Conservation (phyloP, 2,888 invertebrate species). For the Synergus laeviventris region DNA sequence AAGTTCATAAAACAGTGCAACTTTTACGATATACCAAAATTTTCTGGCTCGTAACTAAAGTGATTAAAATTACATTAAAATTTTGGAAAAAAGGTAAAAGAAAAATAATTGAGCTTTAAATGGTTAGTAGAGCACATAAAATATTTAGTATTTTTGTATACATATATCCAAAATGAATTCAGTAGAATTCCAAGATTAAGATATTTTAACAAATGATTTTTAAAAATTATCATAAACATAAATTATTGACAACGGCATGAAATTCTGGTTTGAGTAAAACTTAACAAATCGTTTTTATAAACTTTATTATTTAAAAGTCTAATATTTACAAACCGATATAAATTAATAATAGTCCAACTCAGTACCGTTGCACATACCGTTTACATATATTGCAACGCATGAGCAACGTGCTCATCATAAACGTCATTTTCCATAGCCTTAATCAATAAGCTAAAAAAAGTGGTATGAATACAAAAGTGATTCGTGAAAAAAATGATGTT, state of each 20-base stretch:
- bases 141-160: too few relatives aligned
- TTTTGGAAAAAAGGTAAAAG: neutral
- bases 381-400: conserved; percentile 51
- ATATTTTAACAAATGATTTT: too few relatives aligned
- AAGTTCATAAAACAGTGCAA: neutral
- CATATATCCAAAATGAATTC: too few relatives aligned
- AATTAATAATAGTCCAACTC: conserved; percentile 71
- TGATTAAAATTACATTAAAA: neutral
- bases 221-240: too few relatives aligned
- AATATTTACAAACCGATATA: conserved; percentile 73
- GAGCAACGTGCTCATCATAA: conserved; percentile 29
- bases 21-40: neutral
- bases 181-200: too few relatives aligned
- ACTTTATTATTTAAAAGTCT: conserved; percentile 72
- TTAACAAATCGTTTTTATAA: conserved; percentile 54
- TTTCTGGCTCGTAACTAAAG: neutral
- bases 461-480: conserved; percentile 22
- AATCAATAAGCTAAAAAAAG: conserved; percentile 24
- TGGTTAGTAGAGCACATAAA: neutral
- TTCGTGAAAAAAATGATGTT: conserved; percentile 13
- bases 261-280: neutral
- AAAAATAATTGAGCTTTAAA: neutral
- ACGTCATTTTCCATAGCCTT: conserved; percentile 44
- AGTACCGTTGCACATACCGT: conserved; percentile 66
- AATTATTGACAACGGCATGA: too few relatives aligned